Conservation (phyloP, 2,797 vertebrate genomes). For the Myotis planiceps region DNA sequence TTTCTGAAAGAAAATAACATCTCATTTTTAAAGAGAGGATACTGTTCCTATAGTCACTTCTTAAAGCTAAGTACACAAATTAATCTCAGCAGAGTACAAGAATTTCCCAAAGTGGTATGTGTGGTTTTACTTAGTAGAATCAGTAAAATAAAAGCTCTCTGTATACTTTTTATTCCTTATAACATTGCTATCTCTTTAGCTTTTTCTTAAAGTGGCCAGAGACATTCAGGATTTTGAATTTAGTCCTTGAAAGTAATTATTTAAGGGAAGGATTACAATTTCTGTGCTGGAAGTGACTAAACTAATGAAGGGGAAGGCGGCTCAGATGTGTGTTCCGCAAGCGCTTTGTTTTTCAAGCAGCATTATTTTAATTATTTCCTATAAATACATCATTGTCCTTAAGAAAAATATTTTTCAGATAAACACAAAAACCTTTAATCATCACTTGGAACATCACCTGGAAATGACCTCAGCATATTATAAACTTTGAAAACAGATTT, state of each 20-base stretch:
- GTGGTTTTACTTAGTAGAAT: neutral
- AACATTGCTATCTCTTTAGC: neutral
- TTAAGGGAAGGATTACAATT: neutral
- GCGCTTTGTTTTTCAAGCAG: conserved; percentile 56
- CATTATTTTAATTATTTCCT: conserved; percentile 59
- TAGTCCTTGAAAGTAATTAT: conserved; percentile 18
- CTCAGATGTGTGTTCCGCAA: neutral
- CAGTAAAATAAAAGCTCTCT: conserved; percentile 24
- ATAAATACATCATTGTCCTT: conserved; percentile 31
- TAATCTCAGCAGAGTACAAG: conserved; percentile 3
- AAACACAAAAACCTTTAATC: conserved; percentile 61
- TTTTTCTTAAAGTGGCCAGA: conserved; percentile 21
- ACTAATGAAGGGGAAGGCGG: neutral
- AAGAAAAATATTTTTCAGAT: conserved; percentile 62
- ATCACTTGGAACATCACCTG: conserved; percentile 9
- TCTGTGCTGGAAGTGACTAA: conserved; percentile 45
- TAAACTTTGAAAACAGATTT: conserved; percentile 24
- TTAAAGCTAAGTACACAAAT: neutral
- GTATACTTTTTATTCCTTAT: neutral
- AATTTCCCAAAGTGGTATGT: neutral
- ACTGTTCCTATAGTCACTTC: neutral
- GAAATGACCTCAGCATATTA: conserved; percentile 56
- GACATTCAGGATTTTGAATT: neutral
- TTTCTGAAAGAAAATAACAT: neutral
- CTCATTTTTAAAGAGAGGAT: neutral